These are phyloP conservation scores for Micrastur ruficollis DNA, from an alignment of 2,797 vertebrate species.

Conservation along the genomic window DNA sequence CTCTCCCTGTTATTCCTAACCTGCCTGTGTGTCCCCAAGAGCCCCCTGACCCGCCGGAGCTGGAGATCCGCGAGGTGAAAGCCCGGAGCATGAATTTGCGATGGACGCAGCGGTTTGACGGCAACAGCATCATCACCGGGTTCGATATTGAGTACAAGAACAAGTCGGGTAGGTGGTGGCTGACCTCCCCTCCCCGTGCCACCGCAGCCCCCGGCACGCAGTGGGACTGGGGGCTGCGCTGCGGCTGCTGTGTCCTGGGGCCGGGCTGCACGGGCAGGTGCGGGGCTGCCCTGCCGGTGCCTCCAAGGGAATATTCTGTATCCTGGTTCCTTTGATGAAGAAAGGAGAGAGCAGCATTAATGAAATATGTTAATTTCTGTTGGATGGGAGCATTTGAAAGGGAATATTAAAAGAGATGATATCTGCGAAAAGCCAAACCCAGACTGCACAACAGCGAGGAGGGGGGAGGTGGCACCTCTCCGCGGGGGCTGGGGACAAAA, in stretches of 20 bases:
- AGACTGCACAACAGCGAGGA: accelerated
- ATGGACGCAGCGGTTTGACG: constrained; percentile 97
- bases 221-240: not conserved
- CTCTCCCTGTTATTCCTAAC: not conserved
- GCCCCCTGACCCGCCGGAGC: constrained; percentile 93
- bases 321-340: constrained; percentile 67
- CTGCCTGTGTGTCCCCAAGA: constrained; percentile 69
- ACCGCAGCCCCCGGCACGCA: accelerated
- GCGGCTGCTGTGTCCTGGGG: accelerated
- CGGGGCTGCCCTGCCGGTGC: accelerated
- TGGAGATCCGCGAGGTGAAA: constrained; percentile 96
- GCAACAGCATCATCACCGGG: constrained; percentile 98
- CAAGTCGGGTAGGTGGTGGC: constrained; percentile 84
- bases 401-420: constrained; percentile 67
- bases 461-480: not conserved
- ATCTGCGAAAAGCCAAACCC: not conserved
- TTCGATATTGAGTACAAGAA: constrained; percentile 99
- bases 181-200: not conserved
- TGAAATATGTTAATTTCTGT: constrained; percentile 67
- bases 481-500: accelerated
- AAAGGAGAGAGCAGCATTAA: constrained; percentile 53
- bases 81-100: constrained; percentile 97
- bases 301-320: constrained; percentile 42
- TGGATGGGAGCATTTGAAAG: constrained; percentile 66
- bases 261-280: not conserved